Base-by-base conservation (phyloP, 2,113 vertebrate genomes). In the Gallinago undulata region DNA sequence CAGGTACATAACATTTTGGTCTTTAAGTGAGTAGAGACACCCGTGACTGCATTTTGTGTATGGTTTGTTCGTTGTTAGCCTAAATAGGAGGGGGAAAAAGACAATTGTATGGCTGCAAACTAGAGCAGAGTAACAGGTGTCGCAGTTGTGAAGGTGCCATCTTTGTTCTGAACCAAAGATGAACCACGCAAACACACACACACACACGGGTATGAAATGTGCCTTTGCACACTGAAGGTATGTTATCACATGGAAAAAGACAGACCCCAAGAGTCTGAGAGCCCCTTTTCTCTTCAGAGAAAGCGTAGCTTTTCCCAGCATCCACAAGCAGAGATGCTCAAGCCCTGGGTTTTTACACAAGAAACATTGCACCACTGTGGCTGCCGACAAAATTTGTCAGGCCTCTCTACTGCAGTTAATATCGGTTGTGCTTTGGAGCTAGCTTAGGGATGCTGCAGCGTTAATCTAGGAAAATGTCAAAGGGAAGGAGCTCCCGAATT, bases 191-290 rank as follows among this genome's bases (percentile, higher is more conserved):
- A 35, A 37, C 35, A 37, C 35, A 33, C 13, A 27, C 23, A 39
- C 39, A 33, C 10, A 2, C 2, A 2, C 3, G 3, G 2, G 0
- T 81, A 19, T 57, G 43, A 84, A 81, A 73, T 3, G 13, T 47
- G n/a, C 8, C 23, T 13, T 48, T 50, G 16, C 11, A 4, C 8
- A 11, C 23, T 17, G 30, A 37, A 2, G 19, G 7, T 16, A 3
- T 33, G 37, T 68, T 39, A 48, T 30, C 0, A 0, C 0, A 0
- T 39, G 75, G n/a, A 39, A 56, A 85, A 72, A 67, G 14, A 31
- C 30, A 30, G 87, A 24, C 25, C 47, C 31, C 16, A 28, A n/a
- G n/a, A 13, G 4, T 43, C 5, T 45, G 19, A 24, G 63, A 83
- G 43, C 67, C 68, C 33, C 27, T 73, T 91, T 93, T 68, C 25